phyloP scores from a whole-genome alignment of 2,888 invertebrate species.

The Polia nebulosa region DNA sequence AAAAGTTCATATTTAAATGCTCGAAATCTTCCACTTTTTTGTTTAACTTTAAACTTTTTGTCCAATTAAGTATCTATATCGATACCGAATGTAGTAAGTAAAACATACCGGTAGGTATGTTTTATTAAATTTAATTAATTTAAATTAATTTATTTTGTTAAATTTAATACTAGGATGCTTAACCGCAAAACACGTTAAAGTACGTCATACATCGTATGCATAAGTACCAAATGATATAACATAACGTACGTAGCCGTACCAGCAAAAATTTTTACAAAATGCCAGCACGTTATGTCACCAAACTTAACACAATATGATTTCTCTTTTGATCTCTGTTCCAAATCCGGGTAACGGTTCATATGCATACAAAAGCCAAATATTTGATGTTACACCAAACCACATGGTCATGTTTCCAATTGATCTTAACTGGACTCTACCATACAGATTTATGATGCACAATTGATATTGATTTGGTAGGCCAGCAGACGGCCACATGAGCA shows the following conservation, averaged over 20 bases:
- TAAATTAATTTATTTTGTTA: too few species aligned
- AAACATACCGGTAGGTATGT: background rate
- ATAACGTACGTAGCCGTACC: background rate
- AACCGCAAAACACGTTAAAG: background rate
- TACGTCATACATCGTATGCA: slow-evolving; percentile 9
- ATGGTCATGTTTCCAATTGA: slow-evolving; percentile 17
- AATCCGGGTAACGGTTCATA: slow-evolving; percentile 9
- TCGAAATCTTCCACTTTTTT: background rate
- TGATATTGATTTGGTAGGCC: slow-evolving; percentile 14
- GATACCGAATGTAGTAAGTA: background rate
- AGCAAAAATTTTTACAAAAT: slow-evolving; percentile 2
- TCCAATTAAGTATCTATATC: slow-evolving; percentile 8
- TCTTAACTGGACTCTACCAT: background rate
- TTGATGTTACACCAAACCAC: background rate
- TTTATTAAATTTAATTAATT: too few species aligned
- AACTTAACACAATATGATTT: slow-evolving; percentile 18
- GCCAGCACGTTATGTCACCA: slow-evolving; percentile 12
- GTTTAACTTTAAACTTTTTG: too few species aligned
- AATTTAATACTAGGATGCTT: background rate
- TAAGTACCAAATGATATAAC: slow-evolving; percentile 15
- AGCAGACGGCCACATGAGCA: slow-evolving; percentile 18
- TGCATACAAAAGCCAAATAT: slow-evolving; percentile 3
- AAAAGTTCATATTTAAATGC: background rate
- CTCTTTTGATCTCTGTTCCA: slow-evolving; percentile 38
- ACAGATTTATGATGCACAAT: slow-evolving; percentile 35